Percentiles rank a stretch among this genome's conserved stretches.
phyloP scores from a whole-genome alignment of 2,113 vertebrate species.

The Machaerirhynchus nigripectus region DNA sequence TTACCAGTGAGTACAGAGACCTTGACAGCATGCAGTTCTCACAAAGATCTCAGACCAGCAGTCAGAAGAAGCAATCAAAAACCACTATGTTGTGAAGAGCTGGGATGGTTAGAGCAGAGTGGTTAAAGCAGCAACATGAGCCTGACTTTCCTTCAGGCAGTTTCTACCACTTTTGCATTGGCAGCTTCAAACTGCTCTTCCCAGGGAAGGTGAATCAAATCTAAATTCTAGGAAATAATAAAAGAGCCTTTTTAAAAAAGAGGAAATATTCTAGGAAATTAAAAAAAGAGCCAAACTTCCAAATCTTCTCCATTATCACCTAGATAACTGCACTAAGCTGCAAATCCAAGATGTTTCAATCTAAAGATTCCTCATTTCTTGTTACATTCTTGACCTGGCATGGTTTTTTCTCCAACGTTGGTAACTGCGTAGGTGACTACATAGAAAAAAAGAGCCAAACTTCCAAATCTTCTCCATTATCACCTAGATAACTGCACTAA shows the following conservation, averaged over 20 bases:
- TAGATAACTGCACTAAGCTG: background rate
- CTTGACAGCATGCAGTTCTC: background rate
- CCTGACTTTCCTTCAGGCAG: background rate
- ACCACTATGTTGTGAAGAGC: background rate
- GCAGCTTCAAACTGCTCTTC: background rate
- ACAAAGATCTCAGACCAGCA: background rate
- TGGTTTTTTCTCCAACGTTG: background rate
- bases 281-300: background rate
- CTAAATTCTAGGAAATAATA: background rate
- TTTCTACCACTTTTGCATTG: background rate
- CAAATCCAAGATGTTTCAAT: background rate
- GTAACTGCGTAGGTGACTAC: background rate
- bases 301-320: background rate
- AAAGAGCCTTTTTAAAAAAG: too few relatives aligned
- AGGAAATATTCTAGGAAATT: too few relatives aligned
- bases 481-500: background rate
- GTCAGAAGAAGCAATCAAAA: background rate
- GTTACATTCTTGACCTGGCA: background rate
- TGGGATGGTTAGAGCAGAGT: background rate
- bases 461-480: background rate
- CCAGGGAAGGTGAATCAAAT: background rate
- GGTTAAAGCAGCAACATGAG: background rate
- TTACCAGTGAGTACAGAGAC: background rate
- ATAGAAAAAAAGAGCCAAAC: background rate
- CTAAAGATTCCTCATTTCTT: background rate